These are phyloP conservation scores for Scatophagus argus DNA, from an alignment of 2,113 vertebrate species.

Conservation along the genomic window DNA sequence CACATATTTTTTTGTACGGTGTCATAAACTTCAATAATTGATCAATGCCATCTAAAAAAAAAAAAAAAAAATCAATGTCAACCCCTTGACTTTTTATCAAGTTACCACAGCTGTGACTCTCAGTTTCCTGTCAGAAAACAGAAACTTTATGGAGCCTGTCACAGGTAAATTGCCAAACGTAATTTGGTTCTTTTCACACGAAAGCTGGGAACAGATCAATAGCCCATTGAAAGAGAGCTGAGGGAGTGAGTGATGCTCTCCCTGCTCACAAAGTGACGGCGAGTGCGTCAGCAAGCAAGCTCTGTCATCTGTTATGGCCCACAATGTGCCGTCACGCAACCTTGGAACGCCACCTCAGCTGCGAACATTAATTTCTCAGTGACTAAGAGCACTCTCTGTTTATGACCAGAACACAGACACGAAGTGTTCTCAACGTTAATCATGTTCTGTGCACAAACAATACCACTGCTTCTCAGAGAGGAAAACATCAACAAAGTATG, in stretches of 20 bases:
- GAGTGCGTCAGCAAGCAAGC: slow-evolving; percentile 75
- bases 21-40: slow-evolving; percentile 53
- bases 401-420: slow-evolving; percentile 44
- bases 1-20: slow-evolving; percentile 21
- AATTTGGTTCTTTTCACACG: slow-evolving; percentile 69
- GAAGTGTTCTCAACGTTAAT: slow-evolving; percentile 32
- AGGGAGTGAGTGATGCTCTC: slow-evolving; percentile 73
- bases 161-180: slow-evolving; percentile 68
- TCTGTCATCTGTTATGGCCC: slow-evolving; percentile 70
- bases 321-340: slow-evolving; percentile 60
- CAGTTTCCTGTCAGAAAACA: slow-evolving; percentile 49
- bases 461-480: neutral
- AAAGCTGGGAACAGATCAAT: slow-evolving; percentile 69
- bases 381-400: slow-evolving; percentile 33
- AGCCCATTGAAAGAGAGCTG: slow-evolving; percentile 58
- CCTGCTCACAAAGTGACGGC: slow-evolving; percentile 48
- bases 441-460: slow-evolving; percentile 36
- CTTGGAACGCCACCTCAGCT: slow-evolving; percentile 63
- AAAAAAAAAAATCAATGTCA: slow-evolving; percentile 64
- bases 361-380: slow-evolving; percentile 62
- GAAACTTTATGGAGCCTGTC: slow-evolving; percentile 59
- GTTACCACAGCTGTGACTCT: slow-evolving; percentile 58
- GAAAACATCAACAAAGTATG: slow-evolving; percentile 2
- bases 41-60: slow-evolving; percentile 49
- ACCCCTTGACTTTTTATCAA: slow-evolving; percentile 55